Evolutionary conservation across 1,140 invertebrate genomes (phyloP), one percentile per base, ranked within the genome.

Genomic region (Pseudachorutes palmiensis): DNA sequence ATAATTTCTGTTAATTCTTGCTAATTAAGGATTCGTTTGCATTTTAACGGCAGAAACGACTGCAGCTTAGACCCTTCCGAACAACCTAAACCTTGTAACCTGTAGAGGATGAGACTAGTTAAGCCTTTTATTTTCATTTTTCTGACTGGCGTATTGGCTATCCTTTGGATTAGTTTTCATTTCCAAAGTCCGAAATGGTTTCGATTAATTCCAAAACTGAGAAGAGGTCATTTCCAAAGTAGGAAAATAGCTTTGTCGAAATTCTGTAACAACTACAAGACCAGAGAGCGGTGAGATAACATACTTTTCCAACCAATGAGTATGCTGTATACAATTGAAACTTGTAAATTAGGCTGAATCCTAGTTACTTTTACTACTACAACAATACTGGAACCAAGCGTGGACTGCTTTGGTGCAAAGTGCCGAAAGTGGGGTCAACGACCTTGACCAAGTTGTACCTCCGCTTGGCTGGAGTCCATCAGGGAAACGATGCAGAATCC

Each of bases 281-380:
- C 14, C 5, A 55, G 24, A 24, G 51, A 55, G 24, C 9, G 51
- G 51, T 55, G 24, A 55, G 51, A 9, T 5, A 55, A n/a, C 24
- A 5, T 3, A 24, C 9, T 55, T 55, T 55, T 26, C 5, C 24
- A 26, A 55, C 3, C 3, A n/a, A 12, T n/a, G 24, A 30, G 22
- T 16, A 26, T 29, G 14, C 24, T 26, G 24, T 60, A 9, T 30
- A 29, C 9, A 57, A 57, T 57, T n/a, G 5, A 5, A 24, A 57
- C 12, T 57, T 28, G 26, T 30, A 9, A 29, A 45, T 29, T 32
- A 73, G 69, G 22, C 29, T 70, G 2, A 70, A 73, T 49, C 70
- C 66, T 65, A 71, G 69, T 64, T 69, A 70, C 31, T 67, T 70
- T 29, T 73, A 73, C 62, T 67, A 69, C 41, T 70, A 70, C 36